These are phyloP conservation scores for Aphelinus atriplicis DNA, from an alignment of 1,140 invertebrate genomes.

Conservation along the genomic window DNA sequence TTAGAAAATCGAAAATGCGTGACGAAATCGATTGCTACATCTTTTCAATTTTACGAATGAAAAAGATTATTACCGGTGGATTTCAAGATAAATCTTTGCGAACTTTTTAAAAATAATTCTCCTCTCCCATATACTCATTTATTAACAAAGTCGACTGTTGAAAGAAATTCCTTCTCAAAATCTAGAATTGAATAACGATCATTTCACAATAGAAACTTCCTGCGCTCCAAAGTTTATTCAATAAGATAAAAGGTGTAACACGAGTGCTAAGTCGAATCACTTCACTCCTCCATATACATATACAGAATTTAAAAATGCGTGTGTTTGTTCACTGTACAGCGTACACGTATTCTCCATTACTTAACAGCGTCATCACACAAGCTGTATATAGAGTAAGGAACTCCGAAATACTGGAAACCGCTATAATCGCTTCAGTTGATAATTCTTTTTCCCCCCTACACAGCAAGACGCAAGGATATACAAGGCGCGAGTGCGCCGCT, in stretches of 20 bases:
- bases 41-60: too few species aligned
- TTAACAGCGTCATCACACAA: conserved; percentile 1
- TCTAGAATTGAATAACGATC: too few species aligned
- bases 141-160: too few species aligned
- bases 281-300: not conserved
- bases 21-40: too few species aligned
- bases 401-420: not conserved
- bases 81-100: too few species aligned
- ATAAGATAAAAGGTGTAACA: not conserved
- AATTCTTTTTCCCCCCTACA: not conserved
- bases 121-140: too few species aligned
- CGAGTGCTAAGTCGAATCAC: conserved; percentile 13
- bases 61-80: too few species aligned
- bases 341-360: conserved; percentile 18
- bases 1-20: not conserved
- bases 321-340: not conserved
- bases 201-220: too few species aligned
- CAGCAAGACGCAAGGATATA: not conserved
- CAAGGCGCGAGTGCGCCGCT: too few species aligned
- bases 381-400: too few species aligned
- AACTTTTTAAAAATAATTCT: too few species aligned
- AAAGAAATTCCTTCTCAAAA: too few species aligned
- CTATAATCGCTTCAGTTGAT: not conserved
- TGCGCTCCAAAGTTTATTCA: not conserved
- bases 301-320: not conserved